These are phyloP conservation scores for Thelaira solivaga DNA, from an alignment of 2,888 invertebrate genomes.

Conservation along the genomic window DNA sequence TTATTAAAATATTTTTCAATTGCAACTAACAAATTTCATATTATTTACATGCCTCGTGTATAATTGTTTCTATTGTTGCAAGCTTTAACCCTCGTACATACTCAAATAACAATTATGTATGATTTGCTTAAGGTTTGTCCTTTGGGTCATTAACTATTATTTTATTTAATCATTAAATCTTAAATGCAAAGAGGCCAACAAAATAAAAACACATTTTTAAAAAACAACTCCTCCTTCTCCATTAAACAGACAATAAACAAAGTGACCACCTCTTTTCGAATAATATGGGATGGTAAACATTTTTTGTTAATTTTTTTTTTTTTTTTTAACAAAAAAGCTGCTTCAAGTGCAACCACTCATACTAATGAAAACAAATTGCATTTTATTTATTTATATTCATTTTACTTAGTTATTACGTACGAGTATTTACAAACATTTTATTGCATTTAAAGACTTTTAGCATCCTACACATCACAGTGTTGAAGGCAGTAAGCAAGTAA, in stretches of 20 bases:
- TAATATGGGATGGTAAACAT: constrained; percentile 12
- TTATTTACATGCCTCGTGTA: neutral
- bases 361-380: constrained; percentile 17
- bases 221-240: constrained; percentile 36
- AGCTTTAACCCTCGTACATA: neutral
- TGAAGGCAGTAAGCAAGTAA: no score
- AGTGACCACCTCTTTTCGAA: constrained; percentile 42
- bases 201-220: neutral
- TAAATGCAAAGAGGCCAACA: constrained; percentile 16
- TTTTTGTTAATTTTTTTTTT: no score
- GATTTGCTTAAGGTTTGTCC: constrained; percentile 31
- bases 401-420: no score
- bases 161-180: constrained; percentile 43
- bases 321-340: neutral
- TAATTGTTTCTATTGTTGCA: neutral
- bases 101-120: constrained; percentile 1
- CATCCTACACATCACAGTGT: no score
- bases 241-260: constrained; percentile 50
- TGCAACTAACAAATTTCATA: neutral
- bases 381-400: no score
- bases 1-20: neutral
- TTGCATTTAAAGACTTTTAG: no score
- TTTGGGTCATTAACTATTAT: constrained; percentile 37
- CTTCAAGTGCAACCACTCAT: neutral
- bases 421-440: no score